A percentile compares a stretch with the other conserved stretches of the same genome.
These are phyloP conservation scores for Aricia artaxerxes DNA, from an alignment of 2,888 invertebrate species.

Conservation along the genomic window DNA sequence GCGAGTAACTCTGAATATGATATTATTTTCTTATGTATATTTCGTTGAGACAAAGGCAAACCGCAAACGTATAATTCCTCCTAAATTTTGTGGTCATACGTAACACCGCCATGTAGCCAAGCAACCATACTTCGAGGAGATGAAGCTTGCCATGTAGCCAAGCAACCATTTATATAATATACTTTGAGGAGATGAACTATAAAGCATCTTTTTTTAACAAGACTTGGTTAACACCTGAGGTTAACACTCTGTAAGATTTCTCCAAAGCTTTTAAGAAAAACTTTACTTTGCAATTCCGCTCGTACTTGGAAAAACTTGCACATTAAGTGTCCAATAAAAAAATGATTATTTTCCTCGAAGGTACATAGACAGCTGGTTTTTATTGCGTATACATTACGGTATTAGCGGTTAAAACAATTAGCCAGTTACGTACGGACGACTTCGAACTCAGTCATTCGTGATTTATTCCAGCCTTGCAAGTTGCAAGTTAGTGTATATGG, in stretches of 20 bases:
- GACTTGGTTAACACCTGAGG: no score
- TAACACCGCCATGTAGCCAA: no score
- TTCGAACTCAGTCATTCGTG: slow-evolving; percentile 6
- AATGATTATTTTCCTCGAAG: not conserved
- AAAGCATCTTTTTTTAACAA: no score
- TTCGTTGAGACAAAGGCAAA: no score
- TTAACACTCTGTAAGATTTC: not conserved
- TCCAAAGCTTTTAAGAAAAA: not conserved
- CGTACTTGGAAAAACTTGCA: not conserved
- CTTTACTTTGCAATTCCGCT: not conserved
- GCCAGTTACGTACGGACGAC: not conserved
- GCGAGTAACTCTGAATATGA: not conserved
- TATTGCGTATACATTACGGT: slow-evolving; percentile 8
- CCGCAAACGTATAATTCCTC: no score
- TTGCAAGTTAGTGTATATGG: slow-evolving; percentile 9
- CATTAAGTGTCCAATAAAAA: not conserved
- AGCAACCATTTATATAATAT: no score
- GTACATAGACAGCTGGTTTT: not conserved
- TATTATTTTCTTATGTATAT: not conserved
- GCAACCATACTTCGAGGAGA: no score
- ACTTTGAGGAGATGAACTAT: no score
- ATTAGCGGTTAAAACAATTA: slow-evolving; percentile 8
- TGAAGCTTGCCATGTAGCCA: no score
- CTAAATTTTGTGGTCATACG: no score
- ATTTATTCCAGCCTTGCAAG: slow-evolving; percentile 4